Base-by-base conservation (phyloP, 1,140 invertebrate species). In the Formica exsecta region DNA sequence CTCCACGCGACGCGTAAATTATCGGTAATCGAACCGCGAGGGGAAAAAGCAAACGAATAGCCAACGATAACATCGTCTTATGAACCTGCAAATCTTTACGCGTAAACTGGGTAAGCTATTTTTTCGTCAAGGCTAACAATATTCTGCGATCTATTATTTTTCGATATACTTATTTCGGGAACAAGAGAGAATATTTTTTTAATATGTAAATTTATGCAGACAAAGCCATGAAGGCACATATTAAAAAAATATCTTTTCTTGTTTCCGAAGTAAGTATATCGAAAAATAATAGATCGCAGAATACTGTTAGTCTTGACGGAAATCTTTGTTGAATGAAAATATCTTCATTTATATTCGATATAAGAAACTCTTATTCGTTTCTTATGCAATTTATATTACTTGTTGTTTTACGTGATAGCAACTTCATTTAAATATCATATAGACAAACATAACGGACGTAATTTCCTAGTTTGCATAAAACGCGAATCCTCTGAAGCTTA, bases 1-100 rank as follows among this genome's bases (percentile, higher is more conserved):
- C 86, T 91, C 89, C 89, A 91, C 86, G 89, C 89, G 90, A 90
- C 73, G 89, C 89, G 89, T 90, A 91, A 91, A 91, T 91, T 91
- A 86, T 86, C 68, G 86, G 38, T 87, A 62, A 90, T 91, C 89
- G 89, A 62, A 62, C 29, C 41, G 36, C 36, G 62, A 74, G 8
- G 57, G 59, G 62, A 65, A 59, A 32, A 62, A 68, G 61, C 75
- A 62, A 19, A 75, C 66, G 44, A 48, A 48, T 75, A 59, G 19
- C 73, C 41, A 71, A 64, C 89, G 64, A 89, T 59, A 54, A 65
- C 38, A 76, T 41, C 76, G 65, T 85, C 51, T 79, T 89, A 75
- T 6, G 36, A 70, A 44, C 64, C 38, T 44, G 51, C 44, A 41
- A 61, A 25, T 41, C 16, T 19, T 7, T 9, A 44, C 8, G 16